A percentile compares a stretch with the other conserved stretches of the same genome.
phyloP scores from a whole-genome alignment of 2,113 vertebrate genomes.

The Psophia crepitans region DNA sequence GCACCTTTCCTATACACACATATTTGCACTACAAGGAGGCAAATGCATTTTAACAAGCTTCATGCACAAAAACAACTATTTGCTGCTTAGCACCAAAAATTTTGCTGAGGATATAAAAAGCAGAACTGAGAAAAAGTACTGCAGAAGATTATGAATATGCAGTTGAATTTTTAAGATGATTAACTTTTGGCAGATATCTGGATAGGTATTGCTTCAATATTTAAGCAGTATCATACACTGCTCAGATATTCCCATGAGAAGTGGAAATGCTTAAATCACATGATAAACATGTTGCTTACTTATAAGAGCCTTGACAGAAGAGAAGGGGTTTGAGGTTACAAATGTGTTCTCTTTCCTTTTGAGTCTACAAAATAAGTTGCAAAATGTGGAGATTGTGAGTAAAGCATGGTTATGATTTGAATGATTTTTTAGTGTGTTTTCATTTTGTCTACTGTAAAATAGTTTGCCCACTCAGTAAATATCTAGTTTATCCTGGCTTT shows the following conservation, averaged over 20 bases:
- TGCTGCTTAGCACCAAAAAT: background rate
- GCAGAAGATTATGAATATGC: background rate
- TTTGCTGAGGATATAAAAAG: background rate
- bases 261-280: background rate
- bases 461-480: background rate
- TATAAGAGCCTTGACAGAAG: background rate
- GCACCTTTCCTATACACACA: background rate
- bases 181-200: background rate
- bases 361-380: background rate
- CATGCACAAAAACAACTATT: background rate
- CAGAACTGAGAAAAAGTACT: background rate
- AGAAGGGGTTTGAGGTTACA: background rate
- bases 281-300: background rate
- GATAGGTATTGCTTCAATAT: background rate
- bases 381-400: background rate
- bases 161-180: background rate
- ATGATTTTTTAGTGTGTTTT: background rate
- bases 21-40: background rate
- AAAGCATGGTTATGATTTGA: background rate
- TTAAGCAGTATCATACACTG: background rate
- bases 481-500: background rate
- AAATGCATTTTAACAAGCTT: background rate
- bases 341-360: background rate
- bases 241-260: background rate
- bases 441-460: background rate